Evolutionary conservation across 2,888 invertebrate genomes (phyloP).

Genomic region (Agrochola lychnidis): DNA sequence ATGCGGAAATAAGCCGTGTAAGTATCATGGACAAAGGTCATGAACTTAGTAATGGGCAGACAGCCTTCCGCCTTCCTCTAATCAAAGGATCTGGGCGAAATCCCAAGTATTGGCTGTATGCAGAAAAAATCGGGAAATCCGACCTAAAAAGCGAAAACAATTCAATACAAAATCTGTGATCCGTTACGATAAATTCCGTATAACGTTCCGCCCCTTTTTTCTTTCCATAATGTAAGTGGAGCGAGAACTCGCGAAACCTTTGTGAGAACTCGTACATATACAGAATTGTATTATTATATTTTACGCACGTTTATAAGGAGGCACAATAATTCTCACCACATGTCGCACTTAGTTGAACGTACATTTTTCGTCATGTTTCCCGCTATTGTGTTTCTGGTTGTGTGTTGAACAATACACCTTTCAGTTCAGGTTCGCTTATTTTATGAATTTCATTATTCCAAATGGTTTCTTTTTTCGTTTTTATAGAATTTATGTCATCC

Average conservation of each 20-base stretch:
- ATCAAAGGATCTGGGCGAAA: slow-evolving; percentile 11
- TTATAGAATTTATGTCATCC: slow-evolving; percentile 14
- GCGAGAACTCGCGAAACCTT: slow-evolving; percentile 46
- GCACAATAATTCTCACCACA: slow-evolving; percentile 50
- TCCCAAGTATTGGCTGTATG: background rate
- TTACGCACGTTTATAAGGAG: slow-evolving; percentile 36
- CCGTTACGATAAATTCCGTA: slow-evolving; percentile 26
- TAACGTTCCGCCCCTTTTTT: slow-evolving; percentile 27
- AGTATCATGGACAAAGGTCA: background rate
- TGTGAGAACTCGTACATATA: slow-evolving; percentile 17
- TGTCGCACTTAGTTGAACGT: slow-evolving; percentile 48
- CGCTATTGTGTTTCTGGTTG: slow-evolving; percentile 40
- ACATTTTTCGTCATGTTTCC: slow-evolving; percentile 47
- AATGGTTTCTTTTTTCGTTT: slow-evolving; percentile 24
- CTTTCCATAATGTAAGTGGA: slow-evolving; percentile 37
- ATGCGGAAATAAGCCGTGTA: slow-evolving; percentile 10
- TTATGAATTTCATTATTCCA: slow-evolving; percentile 36
- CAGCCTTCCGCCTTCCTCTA: background rate
- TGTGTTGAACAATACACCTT: slow-evolving; percentile 50
- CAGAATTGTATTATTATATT: slow-evolving; percentile 53
- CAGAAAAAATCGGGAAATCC: background rate
- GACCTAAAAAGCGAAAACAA: slow-evolving; percentile 24
- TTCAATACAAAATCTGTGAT: slow-evolving; percentile 27
- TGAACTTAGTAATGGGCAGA: slow-evolving; percentile 7
- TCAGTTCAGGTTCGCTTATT: slow-evolving; percentile 34